Base-by-base conservation (phyloP, 1,140 invertebrate genomes). In the Lasioglossum baleicum region DNA sequence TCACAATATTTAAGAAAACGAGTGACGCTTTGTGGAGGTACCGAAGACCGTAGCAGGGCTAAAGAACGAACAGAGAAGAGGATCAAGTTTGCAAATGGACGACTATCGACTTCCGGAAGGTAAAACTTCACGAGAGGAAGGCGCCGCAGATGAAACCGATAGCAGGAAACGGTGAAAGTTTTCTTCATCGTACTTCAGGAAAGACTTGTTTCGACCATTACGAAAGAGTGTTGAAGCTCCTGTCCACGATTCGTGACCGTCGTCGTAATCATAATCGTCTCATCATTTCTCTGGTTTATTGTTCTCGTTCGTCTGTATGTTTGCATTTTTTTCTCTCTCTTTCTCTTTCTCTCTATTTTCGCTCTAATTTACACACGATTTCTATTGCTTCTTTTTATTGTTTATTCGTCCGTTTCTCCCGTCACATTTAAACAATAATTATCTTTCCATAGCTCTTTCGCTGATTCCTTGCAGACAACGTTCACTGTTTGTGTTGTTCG, bases 141-240 rank as follows among this genome's bases (percentile, higher is more conserved):
- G 53, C 26, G 5, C 13, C 17, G 64, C 51, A 35, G 65, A 66
- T 73, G 40, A 66, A 56, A 73, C 44, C 48, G 51, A 58, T 79
- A 78, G 48, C 72, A 79, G 69, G 76, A 79, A 79, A 79, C 26
- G 26, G 69, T 79, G 76, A 79, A 73, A 73, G 76, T 44, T 73
- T 78, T 79, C 72, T 79, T 79, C 48, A 73, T 79, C 76, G 61
- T 79, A 79, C 51, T 73, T 56, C 48, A 73, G 69, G 61, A 79
- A 53, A 58, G 76, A 73, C 65, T 48, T 6, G 10, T 64, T 64
- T 3, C 22, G 72, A 73, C 42, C 22, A 65, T 64, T 66, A 58
- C 51, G 76, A 72, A 78, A 72, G 60, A 72, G 31, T 53, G 35
- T 65, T 72, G 70, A 31, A 42, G 17, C n/a, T 11, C 68, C 31